Evolutionary conservation across 64 coral and sea anemone genomes (phyloP).

Genomic region (Acropora yongei): DNA sequence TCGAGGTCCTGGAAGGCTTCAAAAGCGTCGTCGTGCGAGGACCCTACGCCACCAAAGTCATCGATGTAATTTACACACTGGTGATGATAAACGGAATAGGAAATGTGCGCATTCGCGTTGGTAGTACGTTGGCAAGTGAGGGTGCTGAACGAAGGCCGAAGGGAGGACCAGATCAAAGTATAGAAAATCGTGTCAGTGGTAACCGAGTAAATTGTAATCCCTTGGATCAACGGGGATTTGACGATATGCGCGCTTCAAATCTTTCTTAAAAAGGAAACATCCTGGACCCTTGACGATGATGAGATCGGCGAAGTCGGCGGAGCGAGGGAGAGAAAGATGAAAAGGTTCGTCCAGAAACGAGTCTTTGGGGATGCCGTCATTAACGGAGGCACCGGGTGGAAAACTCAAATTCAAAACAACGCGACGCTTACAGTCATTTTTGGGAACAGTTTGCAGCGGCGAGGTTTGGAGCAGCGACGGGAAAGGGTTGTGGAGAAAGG

Average conservation of each 20-base stretch:
- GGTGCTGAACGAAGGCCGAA: slow-evolving; percentile 53
- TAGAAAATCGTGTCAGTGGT: slow-evolving; percentile 21
- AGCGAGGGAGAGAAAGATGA: too few relatives aligned
- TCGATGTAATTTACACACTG: slow-evolving; percentile 27
- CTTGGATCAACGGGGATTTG: slow-evolving; percentile 36
- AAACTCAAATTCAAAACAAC: too few relatives aligned
- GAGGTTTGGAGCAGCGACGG: too few relatives aligned
- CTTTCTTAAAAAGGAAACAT: slow-evolving; percentile 40
- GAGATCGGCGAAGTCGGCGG: neutral
- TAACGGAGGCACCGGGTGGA: too few relatives aligned
- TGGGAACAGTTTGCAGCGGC: too few relatives aligned
- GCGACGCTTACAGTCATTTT: too few relatives aligned
- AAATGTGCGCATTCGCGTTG: slow-evolving; percentile 68
- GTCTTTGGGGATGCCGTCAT: too few relatives aligned
- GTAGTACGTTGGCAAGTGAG: slow-evolving; percentile 64
- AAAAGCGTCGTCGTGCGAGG: neutral
- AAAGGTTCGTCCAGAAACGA: too few relatives aligned
- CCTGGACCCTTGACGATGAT: slow-evolving; percentile 11
- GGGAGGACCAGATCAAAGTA: slow-evolving; percentile 53
- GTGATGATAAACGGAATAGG: neutral
- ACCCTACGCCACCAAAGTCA: slow-evolving; percentile 53
- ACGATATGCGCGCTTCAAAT: slow-evolving; percentile 48
- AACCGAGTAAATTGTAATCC: slow-evolving; percentile 44
- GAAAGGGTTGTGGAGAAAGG: too few relatives aligned
- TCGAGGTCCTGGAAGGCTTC: slow-evolving; percentile 7